Percentiles rank a stretch among this genome's conserved stretches.
Conservation (phyloP, 1,140 invertebrate genomes). For the Ceratoteleas bidentatus region DNA sequence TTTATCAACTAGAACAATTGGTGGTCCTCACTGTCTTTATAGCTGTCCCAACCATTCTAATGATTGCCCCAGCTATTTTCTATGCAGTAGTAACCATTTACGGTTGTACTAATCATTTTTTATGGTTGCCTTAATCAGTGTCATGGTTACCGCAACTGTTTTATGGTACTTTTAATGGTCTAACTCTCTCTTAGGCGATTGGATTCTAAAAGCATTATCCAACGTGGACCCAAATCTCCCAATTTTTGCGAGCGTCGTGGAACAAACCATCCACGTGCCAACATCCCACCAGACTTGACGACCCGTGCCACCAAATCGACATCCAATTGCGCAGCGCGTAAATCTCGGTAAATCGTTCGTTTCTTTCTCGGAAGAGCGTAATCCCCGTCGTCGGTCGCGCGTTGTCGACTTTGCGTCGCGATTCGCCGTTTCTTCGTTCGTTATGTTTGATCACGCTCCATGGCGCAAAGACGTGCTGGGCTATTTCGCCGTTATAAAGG, state of each 20-base stretch:
- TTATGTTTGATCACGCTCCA: conserved; percentile 73
- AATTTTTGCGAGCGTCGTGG: background rate
- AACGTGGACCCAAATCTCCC: no score
- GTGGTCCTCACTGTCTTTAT: no score
- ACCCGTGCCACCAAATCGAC: background rate
- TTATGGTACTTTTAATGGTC: no score
- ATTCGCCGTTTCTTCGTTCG: conserved; percentile 54
- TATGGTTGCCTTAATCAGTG: no score
- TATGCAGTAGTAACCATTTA: no score
- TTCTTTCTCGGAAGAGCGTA: conserved; percentile 47
- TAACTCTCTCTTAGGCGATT: no score
- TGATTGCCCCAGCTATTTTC: no score
- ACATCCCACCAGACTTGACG: background rate
- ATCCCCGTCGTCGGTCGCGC: conserved; percentile 45
- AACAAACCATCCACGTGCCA: background rate
- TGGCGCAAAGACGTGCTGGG: conserved; percentile 61
- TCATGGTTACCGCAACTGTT: no score
- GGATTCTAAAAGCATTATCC: no score
- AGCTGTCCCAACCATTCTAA: no score
- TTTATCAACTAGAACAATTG: no score
- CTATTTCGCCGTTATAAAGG: conserved; percentile 70
- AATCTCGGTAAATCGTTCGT: conserved; percentile 56
- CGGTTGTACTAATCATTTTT: no score
- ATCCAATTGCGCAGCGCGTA: conserved; percentile 18
- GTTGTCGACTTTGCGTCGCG: conserved; percentile 54